Conservation (phyloP, 2,888 invertebrate species). For the Eristalinus aeneus region DNA sequence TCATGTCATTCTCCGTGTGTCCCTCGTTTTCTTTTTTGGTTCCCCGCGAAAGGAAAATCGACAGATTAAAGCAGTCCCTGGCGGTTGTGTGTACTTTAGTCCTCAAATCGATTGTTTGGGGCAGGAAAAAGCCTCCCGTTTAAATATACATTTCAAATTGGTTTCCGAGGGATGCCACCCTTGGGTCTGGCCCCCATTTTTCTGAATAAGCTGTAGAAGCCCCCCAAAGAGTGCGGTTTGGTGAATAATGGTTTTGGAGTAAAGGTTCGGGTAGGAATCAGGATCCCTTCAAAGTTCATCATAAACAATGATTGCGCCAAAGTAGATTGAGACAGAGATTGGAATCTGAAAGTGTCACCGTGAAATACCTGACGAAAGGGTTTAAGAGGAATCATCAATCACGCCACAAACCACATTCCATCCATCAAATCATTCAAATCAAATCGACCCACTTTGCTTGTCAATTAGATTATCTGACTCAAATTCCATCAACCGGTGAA, state of each 20-base stretch:
- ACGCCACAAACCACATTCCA: neutral
- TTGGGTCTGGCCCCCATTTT: too few relatives aligned
- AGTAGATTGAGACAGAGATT: neutral
- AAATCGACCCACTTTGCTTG: neutral
- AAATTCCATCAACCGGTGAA: slow-evolving; percentile 14
- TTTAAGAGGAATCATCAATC: neutral
- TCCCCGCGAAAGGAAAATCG: slow-evolving; percentile 33
- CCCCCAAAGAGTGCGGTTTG: neutral
- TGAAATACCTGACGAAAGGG: neutral
- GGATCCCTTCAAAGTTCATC: neutral
- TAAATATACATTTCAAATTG: neutral
- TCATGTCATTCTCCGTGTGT: neutral
- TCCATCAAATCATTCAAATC: neutral
- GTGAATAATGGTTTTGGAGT: neutral
- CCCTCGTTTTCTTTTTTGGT: neutral
- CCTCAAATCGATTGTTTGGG: slow-evolving; percentile 33
- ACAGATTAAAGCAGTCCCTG: slow-evolving; percentile 51
- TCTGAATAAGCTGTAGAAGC: neutral
- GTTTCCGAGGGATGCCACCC: neutral
- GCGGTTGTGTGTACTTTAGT: slow-evolving; percentile 14
- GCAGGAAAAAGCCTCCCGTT: neutral
- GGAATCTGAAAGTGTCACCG: neutral
- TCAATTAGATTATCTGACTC: neutral
- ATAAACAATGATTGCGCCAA: neutral
- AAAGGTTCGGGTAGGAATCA: neutral